Conservation (phyloP, 2,797 vertebrate genomes). For the Cyprinella venusta region DNA sequence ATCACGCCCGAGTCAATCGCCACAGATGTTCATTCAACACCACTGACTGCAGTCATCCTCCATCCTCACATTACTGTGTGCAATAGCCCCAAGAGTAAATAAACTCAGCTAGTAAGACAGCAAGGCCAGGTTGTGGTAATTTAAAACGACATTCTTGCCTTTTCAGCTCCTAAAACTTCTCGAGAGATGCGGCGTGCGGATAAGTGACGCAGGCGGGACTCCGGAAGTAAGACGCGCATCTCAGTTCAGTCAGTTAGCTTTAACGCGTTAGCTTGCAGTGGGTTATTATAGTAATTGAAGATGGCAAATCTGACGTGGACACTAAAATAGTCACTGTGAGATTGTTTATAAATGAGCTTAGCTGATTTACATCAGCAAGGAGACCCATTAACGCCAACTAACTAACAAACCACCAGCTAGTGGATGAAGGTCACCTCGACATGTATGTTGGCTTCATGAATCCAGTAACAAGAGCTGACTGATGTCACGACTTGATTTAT, state of each 20-base stretch:
- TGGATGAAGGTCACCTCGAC: constrained; percentile 38
- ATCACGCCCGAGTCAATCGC: not conserved
- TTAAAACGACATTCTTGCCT: constrained; percentile 39
- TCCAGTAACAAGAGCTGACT: too few species aligned
- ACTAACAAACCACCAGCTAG: not conserved
- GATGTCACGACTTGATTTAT: not conserved
- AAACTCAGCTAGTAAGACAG: not conserved
- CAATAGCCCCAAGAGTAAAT: not conserved
- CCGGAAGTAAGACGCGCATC: constrained; percentile 69
- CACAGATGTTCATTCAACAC: constrained; percentile 57
- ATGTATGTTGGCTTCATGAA: not conserved
- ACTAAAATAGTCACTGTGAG: constrained; percentile 25
- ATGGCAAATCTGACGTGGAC: constrained; percentile 56
- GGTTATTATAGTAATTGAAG: not conserved
- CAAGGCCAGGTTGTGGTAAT: not conserved
- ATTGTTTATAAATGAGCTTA: not conserved
- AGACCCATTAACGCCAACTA: not conserved
- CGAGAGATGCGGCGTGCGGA: constrained; percentile 70
- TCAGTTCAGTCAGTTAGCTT: constrained; percentile 7
- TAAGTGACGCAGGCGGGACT: constrained; percentile 68
- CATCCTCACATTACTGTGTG: not conserved
- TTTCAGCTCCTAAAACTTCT: constrained; percentile 74
- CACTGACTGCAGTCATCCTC: not conserved
- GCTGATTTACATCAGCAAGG: too few species aligned
- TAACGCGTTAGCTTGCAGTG: not conserved